A percentile compares a stretch with the other conserved stretches of the same genome.
phyloP scores from a whole-genome alignment of 2,113 vertebrate species.

The Aspiorhynchus laticeps region DNA sequence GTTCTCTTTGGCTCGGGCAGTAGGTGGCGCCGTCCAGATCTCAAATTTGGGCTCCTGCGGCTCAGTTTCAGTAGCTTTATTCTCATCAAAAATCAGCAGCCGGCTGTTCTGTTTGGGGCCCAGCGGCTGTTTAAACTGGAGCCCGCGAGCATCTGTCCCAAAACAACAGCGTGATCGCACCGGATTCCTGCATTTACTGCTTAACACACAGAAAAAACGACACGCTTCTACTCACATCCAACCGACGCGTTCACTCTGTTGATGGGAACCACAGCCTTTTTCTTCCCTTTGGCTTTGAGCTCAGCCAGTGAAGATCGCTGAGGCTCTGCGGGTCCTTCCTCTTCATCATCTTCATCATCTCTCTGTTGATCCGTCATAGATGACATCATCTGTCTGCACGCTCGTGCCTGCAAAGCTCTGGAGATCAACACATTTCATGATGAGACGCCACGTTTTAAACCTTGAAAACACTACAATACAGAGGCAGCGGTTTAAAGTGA shows the following conservation, averaged over 20 bases:
- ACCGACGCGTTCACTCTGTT: conserved; percentile 78
- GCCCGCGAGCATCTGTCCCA: conserved; percentile 62
- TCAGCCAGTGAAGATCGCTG: conserved; percentile 84
- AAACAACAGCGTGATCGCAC: not conserved
- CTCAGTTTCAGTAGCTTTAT: conserved; percentile 64
- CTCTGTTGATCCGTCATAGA: conserved; percentile 71
- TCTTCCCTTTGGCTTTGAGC: conserved; percentile 89
- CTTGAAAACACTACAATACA: no score
- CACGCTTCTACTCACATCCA: conserved; percentile 72
- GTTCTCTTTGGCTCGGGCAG: conserved; percentile 86
- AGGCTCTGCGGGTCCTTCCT: conserved; percentile 66
- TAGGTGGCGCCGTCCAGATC: conserved; percentile 83
- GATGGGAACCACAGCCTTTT: conserved; percentile 82
- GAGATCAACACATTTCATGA: conserved; percentile 13
- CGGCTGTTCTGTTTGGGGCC: conserved; percentile 65
- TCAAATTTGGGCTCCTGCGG: conserved; percentile 69
- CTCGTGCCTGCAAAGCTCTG: conserved; percentile 92
- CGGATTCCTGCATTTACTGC: not conserved
- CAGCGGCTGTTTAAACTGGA: conserved; percentile 67
- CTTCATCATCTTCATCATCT: conserved; percentile 60
- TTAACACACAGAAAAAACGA: not conserved
- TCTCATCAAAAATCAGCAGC: conserved; percentile 89
- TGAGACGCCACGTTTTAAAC: not conserved
- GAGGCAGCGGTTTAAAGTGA: not conserved
- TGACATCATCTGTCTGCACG: conserved; percentile 84